A percentile compares a stretch with the other conserved stretches of the same genome.
These are phyloP conservation scores for Dryomyza anilis DNA, from an alignment of 2,888 invertebrate genomes.

Conservation along the genomic window DNA sequence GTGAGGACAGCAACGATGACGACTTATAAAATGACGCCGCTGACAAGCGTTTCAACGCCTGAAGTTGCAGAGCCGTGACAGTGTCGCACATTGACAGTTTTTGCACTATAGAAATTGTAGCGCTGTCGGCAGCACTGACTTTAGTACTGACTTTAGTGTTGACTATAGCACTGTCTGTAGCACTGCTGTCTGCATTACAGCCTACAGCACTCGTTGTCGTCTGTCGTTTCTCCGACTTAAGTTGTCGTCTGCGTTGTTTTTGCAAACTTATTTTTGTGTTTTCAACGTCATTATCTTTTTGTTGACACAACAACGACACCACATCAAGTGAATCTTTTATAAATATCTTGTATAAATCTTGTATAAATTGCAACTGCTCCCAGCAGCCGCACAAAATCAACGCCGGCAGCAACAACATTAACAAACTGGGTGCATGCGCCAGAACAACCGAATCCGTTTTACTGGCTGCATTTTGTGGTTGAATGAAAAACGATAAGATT, in stretches of 20 bases:
- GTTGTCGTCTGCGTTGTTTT: background rate
- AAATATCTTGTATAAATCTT: no score
- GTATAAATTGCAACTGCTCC: slow-evolving; percentile 34
- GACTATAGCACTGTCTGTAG: slow-evolving; percentile 21
- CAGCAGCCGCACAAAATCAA: slow-evolving; percentile 42
- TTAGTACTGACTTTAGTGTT: slow-evolving; percentile 12
- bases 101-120: no score
- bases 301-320: no score
- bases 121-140: no score
- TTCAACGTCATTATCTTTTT: background rate
- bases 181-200: slow-evolving; percentile 18
- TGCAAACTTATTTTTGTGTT: background rate
- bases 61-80: no score
- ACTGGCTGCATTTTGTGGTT: slow-evolving; percentile 59
- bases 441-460: slow-evolving; percentile 49
- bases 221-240: slow-evolving; percentile 6
- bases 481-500: slow-evolving; percentile 61
- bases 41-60: background rate
- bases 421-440: slow-evolving; percentile 46
- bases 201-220: slow-evolving; percentile 17
- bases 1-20: slow-evolving; percentile 3
- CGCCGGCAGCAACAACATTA: slow-evolving; percentile 46
- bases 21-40: background rate
- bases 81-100: no score
- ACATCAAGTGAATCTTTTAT: no score